These are phyloP conservation scores for Raja brachyura DNA, from an alignment of 2,113 vertebrate species.

Conservation along the genomic window DNA sequence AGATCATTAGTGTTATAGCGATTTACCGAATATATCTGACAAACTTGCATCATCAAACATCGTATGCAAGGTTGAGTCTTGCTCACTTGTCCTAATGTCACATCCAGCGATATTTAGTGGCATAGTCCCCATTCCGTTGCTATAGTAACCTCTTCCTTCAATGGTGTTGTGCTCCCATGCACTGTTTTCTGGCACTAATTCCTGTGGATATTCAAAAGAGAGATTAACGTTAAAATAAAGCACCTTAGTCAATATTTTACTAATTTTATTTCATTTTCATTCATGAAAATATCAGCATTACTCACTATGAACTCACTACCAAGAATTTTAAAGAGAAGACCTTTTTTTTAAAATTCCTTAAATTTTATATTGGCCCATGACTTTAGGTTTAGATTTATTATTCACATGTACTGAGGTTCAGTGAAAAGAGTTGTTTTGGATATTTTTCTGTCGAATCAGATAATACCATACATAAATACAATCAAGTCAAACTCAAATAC, in stretches of 20 bases:
- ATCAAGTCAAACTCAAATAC: no score
- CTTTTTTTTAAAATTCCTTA: no score
- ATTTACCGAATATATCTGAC: neutral
- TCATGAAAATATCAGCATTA: neutral
- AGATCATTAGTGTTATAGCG: neutral
- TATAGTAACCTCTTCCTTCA: conserved; percentile 17
- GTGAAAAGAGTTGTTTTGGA: no score
- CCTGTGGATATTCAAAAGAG: neutral
- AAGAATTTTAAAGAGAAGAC: neutral
- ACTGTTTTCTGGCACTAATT: neutral
- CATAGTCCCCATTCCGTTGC: neutral
- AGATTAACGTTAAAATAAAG: neutral
- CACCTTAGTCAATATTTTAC: neutral
- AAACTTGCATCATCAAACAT: neutral
- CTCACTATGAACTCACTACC: neutral
- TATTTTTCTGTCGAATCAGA: no score
- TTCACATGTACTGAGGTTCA: no score
- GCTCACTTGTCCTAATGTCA: neutral
- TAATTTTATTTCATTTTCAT: neutral
- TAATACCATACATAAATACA: no score
- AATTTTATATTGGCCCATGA: neutral
- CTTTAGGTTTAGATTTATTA: neutral
- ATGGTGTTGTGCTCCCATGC: conserved; percentile 6
- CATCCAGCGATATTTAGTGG: neutral
- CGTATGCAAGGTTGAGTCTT: neutral